Evolutionary conservation across 2,113 vertebrate genomes (phyloP).

Genomic region (Trichechus manatus): DNA sequence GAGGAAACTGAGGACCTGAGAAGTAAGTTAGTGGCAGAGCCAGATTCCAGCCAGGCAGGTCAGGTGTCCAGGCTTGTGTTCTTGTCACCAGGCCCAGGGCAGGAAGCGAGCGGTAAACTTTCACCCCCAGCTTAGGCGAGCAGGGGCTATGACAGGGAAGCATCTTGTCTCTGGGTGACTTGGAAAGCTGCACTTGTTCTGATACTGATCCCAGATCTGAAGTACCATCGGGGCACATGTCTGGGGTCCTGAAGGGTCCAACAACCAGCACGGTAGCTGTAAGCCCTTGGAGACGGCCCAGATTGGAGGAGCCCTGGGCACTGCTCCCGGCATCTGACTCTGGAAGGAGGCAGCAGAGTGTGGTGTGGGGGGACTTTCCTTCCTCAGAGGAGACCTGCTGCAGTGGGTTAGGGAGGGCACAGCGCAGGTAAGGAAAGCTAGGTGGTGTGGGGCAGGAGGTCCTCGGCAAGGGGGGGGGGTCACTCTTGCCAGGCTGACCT

Average conservation of each 20-base stretch:
- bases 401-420: not conserved
- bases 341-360: not conserved
- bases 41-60: not conserved
- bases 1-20: slow-evolving; percentile 1
- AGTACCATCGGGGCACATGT: not conserved
- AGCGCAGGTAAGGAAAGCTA: slow-evolving; percentile 55
- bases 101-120: not conserved
- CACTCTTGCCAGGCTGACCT: slow-evolving; percentile 66
- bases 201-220: not conserved
- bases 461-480: not conserved
- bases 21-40: not conserved
- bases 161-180: not conserved
- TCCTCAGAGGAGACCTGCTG: not conserved
- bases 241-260: not conserved
- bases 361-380: not conserved
- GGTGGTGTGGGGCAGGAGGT: not conserved
- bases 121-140: not conserved
- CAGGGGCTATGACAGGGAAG: not conserved
- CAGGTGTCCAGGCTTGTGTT: not conserved
- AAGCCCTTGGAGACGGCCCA: not conserved
- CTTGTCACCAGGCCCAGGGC: not conserved
- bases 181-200: not conserved
- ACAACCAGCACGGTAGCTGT: not conserved
- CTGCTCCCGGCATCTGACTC: not conserved
- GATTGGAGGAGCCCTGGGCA: not conserved